Evolutionary conservation across 2,888 invertebrate genomes (phyloP), one percentile per base, ranked within the genome.

Genomic region (Cephus spinipes): DNA sequence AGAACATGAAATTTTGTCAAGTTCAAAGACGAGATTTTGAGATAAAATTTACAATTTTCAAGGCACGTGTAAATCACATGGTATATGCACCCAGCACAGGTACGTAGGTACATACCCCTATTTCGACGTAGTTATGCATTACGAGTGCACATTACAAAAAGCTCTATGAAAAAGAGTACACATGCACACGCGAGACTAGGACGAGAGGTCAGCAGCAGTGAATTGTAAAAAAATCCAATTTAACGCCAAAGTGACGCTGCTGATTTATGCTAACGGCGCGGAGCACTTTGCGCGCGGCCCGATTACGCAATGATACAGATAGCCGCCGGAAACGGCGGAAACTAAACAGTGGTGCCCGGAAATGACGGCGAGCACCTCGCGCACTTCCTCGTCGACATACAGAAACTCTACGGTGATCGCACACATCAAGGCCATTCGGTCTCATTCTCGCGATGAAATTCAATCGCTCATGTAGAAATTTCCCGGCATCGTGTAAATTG

Each of bases 281-380:
- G 77, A 40, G 77, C 75, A 73, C 76, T 75, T 75, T 31, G 30
- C 75, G 75, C 36, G 15, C 69, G 31, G 32, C 79, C 76, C 83
- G 84, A 86, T 88, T 87, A 87, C 83, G 84, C 83, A 84, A 84
- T 86, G 88, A 89, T 88, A 88, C 85, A 87, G 84, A 88, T 85
- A 85, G 87, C 83, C 82, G 82, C 82, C 87, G 88, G 89, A 88
- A 83, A 83, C 81, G 81, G 80, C 88, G 89, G 89, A 90, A 90
- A 90, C 90, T 89, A 87, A 89, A 90, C 87, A 87, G 88, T 88
- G 84, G 85, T 84, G 83, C 74, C 85, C 87, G 90, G 90, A 90
- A 90, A 90, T 90, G 87, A 89, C 85, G 86, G 85, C 82, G 85
- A 85, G 84, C 86, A 87, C 86, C 88, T 86, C 81, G 87, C 84